Evolutionary conservation across 2,888 invertebrate genomes (phyloP).

Genomic region (Dorcus parallelipipedus): DNA sequence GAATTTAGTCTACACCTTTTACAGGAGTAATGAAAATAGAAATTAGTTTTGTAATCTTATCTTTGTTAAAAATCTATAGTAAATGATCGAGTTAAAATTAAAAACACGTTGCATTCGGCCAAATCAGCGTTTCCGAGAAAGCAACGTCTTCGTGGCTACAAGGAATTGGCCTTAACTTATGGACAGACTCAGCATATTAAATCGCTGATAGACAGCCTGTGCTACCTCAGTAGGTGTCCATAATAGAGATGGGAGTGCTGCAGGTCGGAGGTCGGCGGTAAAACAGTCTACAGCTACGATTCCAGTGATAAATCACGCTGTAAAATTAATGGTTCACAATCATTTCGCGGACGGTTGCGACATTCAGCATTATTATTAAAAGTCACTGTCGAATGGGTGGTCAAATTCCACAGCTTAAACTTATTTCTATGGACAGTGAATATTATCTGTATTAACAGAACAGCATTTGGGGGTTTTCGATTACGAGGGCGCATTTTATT

Average conservation of each 20-base stretch:
- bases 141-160: no score
- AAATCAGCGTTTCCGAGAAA: no score
- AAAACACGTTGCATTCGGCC: no score
- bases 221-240: constrained; percentile 10
- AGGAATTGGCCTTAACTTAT: background rate
- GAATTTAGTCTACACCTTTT: no score
- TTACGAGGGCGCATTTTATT: no score
- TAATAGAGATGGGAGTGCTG: constrained; percentile 8
- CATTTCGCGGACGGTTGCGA: constrained; percentile 3
- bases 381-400: background rate
- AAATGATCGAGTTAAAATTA: no score
- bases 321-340: constrained; percentile 5
- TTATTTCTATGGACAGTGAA: background rate
- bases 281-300: constrained; percentile 8
- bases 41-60: no score
- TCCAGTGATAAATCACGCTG: constrained; percentile 9
- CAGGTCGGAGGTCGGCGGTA: constrained; percentile 8
- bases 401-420: no score
- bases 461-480: no score
- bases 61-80: no score
- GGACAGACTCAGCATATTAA: constrained; percentile 2
- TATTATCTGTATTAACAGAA: background rate
- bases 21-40: no score
- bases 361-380: constrained; percentile 8
- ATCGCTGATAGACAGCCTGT: constrained; percentile 2